Evolutionary conservation across 2,888 invertebrate species (phyloP).

Genomic region (Caenorhabditis zanzibari): DNA sequence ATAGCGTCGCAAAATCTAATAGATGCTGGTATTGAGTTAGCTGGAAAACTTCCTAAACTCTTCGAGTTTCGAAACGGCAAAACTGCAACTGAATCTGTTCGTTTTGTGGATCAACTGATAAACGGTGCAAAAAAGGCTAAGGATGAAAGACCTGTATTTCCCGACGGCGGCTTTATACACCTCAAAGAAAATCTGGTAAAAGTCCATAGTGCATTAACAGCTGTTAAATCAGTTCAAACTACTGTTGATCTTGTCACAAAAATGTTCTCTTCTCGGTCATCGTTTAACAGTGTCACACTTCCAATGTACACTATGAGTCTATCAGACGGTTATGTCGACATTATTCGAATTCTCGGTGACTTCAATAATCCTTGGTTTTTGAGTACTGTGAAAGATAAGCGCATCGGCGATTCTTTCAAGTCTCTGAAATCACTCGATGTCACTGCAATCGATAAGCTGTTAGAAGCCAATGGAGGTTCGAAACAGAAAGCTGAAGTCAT

Average conservation of each 20-base stretch:
- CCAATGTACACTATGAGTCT: neutral
- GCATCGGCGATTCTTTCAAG: neutral
- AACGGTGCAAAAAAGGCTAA: no score
- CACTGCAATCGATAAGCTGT: neutral
- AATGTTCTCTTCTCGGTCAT: neutral
- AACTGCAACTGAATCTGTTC: no score
- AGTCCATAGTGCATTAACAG: no score
- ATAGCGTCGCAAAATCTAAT: no score
- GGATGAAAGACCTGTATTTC: no score
- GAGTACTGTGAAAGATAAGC: neutral
- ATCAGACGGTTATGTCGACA: neutral
- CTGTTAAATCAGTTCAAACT: neutral
- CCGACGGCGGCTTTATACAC: no score
- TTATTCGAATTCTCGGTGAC: neutral
- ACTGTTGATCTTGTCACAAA: neutral
- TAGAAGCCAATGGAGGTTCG: neutral
- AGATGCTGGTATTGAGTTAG: no score
- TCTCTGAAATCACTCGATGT: neutral
- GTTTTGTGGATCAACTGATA: no score
- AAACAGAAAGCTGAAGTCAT: no score
- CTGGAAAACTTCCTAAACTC: no score
- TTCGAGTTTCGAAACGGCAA: no score
- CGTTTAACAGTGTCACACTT: neutral
- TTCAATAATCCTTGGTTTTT: neutral
- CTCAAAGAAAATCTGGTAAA: no score